A percentile compares a stretch with the other conserved stretches of the same genome.
phyloP scores from a whole-genome alignment of 2,113 vertebrate species.

The Poicephalus meyeri region DNA sequence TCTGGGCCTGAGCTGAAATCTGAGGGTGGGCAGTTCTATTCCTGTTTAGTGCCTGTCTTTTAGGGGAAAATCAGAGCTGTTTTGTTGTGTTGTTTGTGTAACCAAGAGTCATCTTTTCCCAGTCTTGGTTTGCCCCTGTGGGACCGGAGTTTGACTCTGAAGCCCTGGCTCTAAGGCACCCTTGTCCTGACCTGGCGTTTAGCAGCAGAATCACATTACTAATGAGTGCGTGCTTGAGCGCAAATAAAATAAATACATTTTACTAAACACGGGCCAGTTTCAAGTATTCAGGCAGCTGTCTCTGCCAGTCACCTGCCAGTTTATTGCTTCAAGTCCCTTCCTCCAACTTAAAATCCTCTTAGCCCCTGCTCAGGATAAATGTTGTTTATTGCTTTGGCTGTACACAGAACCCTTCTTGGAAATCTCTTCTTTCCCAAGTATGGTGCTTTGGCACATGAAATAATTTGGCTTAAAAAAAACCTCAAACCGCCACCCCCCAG shows the following conservation, averaged over 20 bases:
- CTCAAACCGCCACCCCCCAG: background rate
- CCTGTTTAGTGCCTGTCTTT: background rate
- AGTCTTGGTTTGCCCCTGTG: background rate
- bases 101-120: background rate
- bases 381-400: slow-evolving; percentile 54
- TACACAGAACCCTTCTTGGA: slow-evolving; percentile 20
- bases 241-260: slow-evolving; percentile 64
- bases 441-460: slow-evolving; percentile 22
- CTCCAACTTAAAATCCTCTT: background rate
- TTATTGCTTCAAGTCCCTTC: slow-evolving; percentile 16
- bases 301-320: slow-evolving; percentile 62
- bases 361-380: background rate
- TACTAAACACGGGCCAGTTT: slow-evolving; percentile 52
- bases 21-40: background rate
- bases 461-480: background rate
- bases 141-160: background rate
- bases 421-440: slow-evolving; percentile 24
- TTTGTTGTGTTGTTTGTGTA: background rate
- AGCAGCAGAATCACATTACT: slow-evolving; percentile 39
- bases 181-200: background rate
- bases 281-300: slow-evolving; percentile 60
- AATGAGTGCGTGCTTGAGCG: slow-evolving; percentile 18
- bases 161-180: background rate
- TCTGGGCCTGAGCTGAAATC: background rate
- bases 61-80: background rate